Evolutionary conservation across 2,113 vertebrate species (phyloP), one percentile per base, ranked within the genome.

Genomic region (Cephalopterus ornatus): DNA sequence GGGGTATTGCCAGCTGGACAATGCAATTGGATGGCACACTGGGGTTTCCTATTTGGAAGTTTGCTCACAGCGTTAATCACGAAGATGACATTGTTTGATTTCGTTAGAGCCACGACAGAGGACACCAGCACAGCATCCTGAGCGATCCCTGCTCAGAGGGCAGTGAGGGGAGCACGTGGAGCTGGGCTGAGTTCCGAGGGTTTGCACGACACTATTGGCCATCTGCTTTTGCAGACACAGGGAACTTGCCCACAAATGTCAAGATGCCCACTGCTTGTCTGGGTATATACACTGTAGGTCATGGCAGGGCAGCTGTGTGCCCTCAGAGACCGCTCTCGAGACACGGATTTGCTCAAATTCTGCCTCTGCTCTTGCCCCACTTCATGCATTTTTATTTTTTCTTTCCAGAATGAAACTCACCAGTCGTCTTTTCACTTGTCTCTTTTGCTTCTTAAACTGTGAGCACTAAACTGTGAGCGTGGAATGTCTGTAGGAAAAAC

Each of bases 401-500:
- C 21, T 70, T 62, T 71, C 76, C 73, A 66, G 23, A 92, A 74
- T 0, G 0, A 65, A 86, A 94, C 49, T 84, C 70, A 58, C 15
- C n/a, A 58, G 83, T 86, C 9, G 2, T 88, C 19, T 85, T 67
- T 73, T 81, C 77, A 92, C 63, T 90, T 92, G 24, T 88, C 59
- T 83, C n/a, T 79, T 67, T 89, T 86, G 91, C 90, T 85, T 94
- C 93, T 80, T 92, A 93, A 88, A 80, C 93, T 91, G 50, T 96
- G 85, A 97, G 96, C 87, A 88, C 85, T 96, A 97, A 97, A 85
- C 95, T 95, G 75, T 94, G 95, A 97, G 96, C 9, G 8, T 95
- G 93, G 88, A 91, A 85, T n/a, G n/a, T n/a, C n/a, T n/a, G n/a
- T n/a, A n/a, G n/a, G 92, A 93, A 94, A 89, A 95, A 92, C 41